Evolutionary conservation across 2,888 invertebrate species (phyloP), one percentile per base, ranked within the genome.

Genomic region (Apodemia zela): DNA sequence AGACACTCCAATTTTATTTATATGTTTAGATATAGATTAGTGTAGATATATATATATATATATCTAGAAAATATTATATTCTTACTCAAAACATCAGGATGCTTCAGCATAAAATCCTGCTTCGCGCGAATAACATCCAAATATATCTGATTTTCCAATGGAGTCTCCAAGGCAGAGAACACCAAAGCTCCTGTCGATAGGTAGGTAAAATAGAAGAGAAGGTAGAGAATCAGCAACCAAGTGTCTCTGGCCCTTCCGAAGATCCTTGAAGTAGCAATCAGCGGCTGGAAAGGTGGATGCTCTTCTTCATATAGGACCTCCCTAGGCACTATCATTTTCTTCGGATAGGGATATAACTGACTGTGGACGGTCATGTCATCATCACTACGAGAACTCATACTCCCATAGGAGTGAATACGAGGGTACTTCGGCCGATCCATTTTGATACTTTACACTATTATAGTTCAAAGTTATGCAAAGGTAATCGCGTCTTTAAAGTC

Each of bases 161-260:
- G 94, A 0, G 92, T 87, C 80, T 96, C 96, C 67, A 96, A 80
- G 15, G 93, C 85, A 47, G 93, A 93, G 79, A 96, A 96, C 61
- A 95, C 92, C 66, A 94, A 72, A 0, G 95, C 95, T 0, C 96
- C 96, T 63, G 94, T 84, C 21, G 93, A 85, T 75, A 96, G 80
- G 80, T 94, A 96, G 57, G 91, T 79, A 6, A 93, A 68, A 78
- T 95, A 95, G 71, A 94, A 93, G 5, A 93, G 62, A 4, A 94
- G 74, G 74, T 93, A 95, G 25, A 93, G 75, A 10, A 85, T 67
- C 67, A 94, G 84, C 42, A 94, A 81, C 62, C 87, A 91, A 0
- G 93, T 89, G 69, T 93, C 93, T 69, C 93, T 87, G 57, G 93
- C 85, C 63, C 93, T 82, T 1, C 94, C 93, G 67, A 93, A 89